phyloP scores from a whole-genome alignment of 2,888 invertebrate species.

The Merodon equestris region DNA sequence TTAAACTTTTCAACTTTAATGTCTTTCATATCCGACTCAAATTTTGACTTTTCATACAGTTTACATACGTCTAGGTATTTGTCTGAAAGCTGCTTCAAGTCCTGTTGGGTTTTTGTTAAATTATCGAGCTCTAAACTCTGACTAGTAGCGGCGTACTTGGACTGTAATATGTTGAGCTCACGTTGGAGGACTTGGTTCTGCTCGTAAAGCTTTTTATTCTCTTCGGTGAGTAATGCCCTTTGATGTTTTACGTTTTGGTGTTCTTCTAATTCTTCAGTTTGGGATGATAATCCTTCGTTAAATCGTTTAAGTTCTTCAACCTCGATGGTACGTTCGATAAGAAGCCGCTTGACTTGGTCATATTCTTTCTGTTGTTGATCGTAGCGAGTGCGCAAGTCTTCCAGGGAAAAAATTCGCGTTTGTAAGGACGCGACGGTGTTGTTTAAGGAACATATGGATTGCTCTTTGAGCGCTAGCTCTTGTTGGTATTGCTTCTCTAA shows the following conservation, averaged over 20 bases:
- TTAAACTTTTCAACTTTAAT: constrained; percentile 69
- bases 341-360: constrained; percentile 70
- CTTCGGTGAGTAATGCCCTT: neutral
- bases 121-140: constrained; percentile 40
- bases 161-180: constrained; percentile 19
- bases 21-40: constrained; percentile 71
- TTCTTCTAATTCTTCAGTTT: too few relatives aligned
- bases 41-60: constrained; percentile 72
- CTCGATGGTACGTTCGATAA: constrained; percentile 72
- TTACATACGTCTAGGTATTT: constrained; percentile 71
- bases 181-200: constrained; percentile 22
- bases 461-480: constrained; percentile 31
- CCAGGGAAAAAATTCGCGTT: constrained; percentile 70
- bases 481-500: constrained; percentile 25
- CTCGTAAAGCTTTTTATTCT: constrained; percentile 18
- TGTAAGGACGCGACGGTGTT: constrained; percentile 71
- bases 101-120: constrained; percentile 64
- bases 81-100: constrained; percentile 70
- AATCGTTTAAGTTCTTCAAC: constrained; percentile 60
- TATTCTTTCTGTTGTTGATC: constrained; percentile 73
- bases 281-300: too few relatives aligned
- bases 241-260: neutral
- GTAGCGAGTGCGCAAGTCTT: constrained; percentile 70
- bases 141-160: constrained; percentile 32
- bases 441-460: constrained; percentile 68